These are phyloP conservation scores for Jacana jacana DNA, from an alignment of 2,113 vertebrate species.

Conservation along the genomic window DNA sequence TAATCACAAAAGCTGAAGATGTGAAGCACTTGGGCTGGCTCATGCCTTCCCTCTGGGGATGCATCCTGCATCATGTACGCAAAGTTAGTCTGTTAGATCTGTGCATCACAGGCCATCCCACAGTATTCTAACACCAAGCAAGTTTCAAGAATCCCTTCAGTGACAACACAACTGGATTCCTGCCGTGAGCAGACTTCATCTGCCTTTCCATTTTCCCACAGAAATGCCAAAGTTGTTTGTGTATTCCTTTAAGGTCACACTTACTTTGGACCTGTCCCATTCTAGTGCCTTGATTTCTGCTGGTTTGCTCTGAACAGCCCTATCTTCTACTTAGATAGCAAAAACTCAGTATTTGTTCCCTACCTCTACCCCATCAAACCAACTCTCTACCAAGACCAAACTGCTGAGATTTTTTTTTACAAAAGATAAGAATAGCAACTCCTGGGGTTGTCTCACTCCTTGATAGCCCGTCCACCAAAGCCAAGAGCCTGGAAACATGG, in stretches of 20 bases:
- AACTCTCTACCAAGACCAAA: neutral
- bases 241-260: neutral
- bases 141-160: neutral
- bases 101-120: neutral
- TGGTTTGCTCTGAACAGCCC: neutral
- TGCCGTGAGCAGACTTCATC: neutral
- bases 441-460: neutral
- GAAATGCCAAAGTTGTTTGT: neutral
- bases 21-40: neutral
- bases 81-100: neutral
- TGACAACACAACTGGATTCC: neutral
- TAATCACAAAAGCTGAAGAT: neutral
- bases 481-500: neutral
- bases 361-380: neutral
- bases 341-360: neutral
- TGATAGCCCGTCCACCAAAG: neutral
- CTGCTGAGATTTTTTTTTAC: neutral
- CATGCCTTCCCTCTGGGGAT: neutral
- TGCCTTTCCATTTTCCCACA: neutral
- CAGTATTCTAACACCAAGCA: neutral
- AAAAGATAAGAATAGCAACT: neutral
- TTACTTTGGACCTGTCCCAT: neutral
- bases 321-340: neutral
- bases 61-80: neutral
- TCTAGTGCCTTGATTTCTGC: neutral